Conservation (phyloP, 1,140 invertebrate species). For the Chrysomallon squamiferum region DNA sequence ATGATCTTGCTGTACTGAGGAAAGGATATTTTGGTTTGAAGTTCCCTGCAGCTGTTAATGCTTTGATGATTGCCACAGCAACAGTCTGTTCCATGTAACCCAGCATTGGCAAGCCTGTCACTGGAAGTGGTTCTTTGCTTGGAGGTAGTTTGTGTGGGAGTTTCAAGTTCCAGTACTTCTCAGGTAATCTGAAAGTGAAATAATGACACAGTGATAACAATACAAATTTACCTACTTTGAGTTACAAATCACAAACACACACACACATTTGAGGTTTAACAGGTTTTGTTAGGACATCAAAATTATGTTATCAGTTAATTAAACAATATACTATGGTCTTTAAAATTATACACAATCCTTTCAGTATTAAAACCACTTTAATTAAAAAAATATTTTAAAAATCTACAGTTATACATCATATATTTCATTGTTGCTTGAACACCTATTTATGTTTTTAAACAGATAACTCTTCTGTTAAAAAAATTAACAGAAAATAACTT, state of each 20-base stretch:
- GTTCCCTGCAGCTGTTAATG: constrained; percentile 59
- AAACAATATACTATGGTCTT: too few species aligned
- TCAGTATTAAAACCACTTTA: too few species aligned
- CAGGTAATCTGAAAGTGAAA: constrained; percentile 49
- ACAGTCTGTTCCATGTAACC: constrained; percentile 64
- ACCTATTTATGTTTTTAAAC: too few species aligned
- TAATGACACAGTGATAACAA: not conserved
- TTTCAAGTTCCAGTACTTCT: constrained; percentile 56
- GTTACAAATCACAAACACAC: too few species aligned
- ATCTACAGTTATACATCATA: too few species aligned
- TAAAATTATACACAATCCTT: too few species aligned
- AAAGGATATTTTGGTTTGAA: constrained; percentile 66
- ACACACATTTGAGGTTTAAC: too few species aligned
- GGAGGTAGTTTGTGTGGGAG: constrained; percentile 65
- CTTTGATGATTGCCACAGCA: constrained; percentile 56
- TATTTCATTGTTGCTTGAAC: too few species aligned
- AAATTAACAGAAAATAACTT: constrained; percentile 17
- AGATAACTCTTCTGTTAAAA: too few species aligned
- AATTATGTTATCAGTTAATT: too few species aligned
- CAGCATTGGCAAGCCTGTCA: constrained; percentile 59
- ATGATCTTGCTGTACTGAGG: constrained; percentile 57
- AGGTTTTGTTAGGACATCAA: too few species aligned
- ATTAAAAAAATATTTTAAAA: too few species aligned
- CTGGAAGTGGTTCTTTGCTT: constrained; percentile 44
- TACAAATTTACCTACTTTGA: not conserved